Evolutionary conservation across 2,797 vertebrate species (phyloP), one percentile per base, ranked within the genome.

Genomic region (Galagoides demidoff): DNA sequence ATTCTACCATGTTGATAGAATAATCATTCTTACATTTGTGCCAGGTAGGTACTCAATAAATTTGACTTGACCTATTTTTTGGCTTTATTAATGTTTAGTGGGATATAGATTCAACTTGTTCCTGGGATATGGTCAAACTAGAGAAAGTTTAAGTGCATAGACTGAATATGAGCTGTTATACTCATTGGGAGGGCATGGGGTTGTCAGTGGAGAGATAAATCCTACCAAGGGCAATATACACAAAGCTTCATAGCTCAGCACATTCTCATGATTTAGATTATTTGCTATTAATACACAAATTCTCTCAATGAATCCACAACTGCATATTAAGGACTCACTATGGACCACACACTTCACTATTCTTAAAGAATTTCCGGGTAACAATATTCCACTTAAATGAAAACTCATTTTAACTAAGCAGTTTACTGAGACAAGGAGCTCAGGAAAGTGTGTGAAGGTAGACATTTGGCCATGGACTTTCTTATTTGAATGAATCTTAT

Each of bases 341-440:
- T 39, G 11, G 16, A 88, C 8, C 39, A 85, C 31, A 61, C 14
- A 79, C 29, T 63, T 16, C 49, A 19, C 22, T 76, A 17, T 55
- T 43, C 49, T 76, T 16, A 83, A 57, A 20, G 19, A 59, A 37
- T 78, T 87, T 70, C n/a, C 70, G 37, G 63, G 9, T 49, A 64
- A 8, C 8, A 49, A 83, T 66, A 70, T 49, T 78, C 31, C n/a
- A 59, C 14, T 77, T 89, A 64, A 87, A 87, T 22, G 17, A 83
- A 90, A 87, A 84, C 29, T 63, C 37, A 78, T 61, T 34, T 76
- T 73, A n/a, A 52, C 49, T 91, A 71, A 93, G 78, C 74, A 83
- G 59, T 52, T 77, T 63, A 77, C 43, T 85, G 49, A 91, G 49
- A 34, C 9, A 88, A 49, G 27, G 45, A 79, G 4, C 10, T 71